Evolutionary conservation across 2,113 vertebrate species (phyloP).

Genomic region (Heterotis niloticus): DNA sequence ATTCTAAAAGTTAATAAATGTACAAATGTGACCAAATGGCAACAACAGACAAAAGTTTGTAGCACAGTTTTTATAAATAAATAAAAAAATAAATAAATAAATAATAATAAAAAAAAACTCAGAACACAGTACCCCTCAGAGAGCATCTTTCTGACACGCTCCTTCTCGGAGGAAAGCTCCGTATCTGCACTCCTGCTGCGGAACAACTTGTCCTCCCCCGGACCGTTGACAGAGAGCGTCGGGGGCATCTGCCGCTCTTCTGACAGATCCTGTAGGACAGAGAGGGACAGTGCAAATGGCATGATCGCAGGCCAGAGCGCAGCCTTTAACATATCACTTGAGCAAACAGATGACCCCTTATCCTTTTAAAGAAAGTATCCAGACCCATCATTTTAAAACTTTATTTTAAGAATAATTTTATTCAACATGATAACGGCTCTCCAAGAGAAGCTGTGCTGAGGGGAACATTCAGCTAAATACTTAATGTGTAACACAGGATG

Average conservation of each 20-base stretch:
- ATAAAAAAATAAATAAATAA: too few species aligned
- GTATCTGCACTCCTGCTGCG: constrained; percentile 90
- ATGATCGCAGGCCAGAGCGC: background rate
- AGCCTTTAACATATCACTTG: background rate
- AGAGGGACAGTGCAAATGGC: constrained; percentile 33
- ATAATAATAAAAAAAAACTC: background rate
- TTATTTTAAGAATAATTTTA: too few species aligned
- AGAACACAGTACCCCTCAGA: constrained; percentile 76
- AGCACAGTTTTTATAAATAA: too few species aligned
- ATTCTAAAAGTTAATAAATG: background rate
- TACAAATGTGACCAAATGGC: background rate
- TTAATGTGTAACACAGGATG: too few species aligned
- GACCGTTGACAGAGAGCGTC: constrained; percentile 80
- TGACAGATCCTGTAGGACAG: constrained; percentile 61
- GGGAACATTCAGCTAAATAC: too few species aligned
- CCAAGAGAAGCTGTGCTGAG: too few species aligned
- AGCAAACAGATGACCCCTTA: too few species aligned
- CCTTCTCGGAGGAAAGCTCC: constrained; percentile 80
- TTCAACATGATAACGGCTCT: too few species aligned
- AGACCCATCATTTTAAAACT: too few species aligned
- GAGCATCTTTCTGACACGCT: constrained; percentile 94
- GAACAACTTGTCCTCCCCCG: constrained; percentile 85
- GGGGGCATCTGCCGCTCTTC: constrained; percentile 72
- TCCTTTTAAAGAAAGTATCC: too few species aligned
- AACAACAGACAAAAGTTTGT: background rate